Conservation (phyloP, 1,140 invertebrate genomes). For the Physella acuta region DNA sequence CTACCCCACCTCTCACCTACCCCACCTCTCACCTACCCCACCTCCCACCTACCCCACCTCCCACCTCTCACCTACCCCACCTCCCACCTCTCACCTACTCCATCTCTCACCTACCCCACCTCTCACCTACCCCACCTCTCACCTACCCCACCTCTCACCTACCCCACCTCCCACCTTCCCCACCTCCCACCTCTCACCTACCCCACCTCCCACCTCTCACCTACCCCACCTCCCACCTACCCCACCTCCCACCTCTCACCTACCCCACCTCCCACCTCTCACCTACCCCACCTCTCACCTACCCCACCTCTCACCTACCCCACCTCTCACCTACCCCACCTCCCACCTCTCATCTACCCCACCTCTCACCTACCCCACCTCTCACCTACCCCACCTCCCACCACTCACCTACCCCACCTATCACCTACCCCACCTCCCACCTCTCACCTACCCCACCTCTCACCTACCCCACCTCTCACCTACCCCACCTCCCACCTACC, state of each 20-base stretch:
- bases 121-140: background rate
- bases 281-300: background rate
- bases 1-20: background rate
- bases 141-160: background rate
- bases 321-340: background rate
- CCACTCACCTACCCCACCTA: too few species aligned
- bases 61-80: background rate
- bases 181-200: background rate
- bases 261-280: too few species aligned
- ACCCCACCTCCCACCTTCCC: background rate
- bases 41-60: background rate
- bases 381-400: background rate
- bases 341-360: background rate
- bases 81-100: background rate
- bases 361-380: background rate
- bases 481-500: too few species aligned
- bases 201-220: background rate
- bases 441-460: too few species aligned
- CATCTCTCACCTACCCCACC: background rate
- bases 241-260: slow-evolving; percentile 1
- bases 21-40: background rate
- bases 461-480: too few species aligned
- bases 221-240: background rate
- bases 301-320: background rate
- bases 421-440: too few species aligned